Evolutionary conservation across 2,888 invertebrate species (phyloP).

Genomic region (Diloba caeruleocephala): DNA sequence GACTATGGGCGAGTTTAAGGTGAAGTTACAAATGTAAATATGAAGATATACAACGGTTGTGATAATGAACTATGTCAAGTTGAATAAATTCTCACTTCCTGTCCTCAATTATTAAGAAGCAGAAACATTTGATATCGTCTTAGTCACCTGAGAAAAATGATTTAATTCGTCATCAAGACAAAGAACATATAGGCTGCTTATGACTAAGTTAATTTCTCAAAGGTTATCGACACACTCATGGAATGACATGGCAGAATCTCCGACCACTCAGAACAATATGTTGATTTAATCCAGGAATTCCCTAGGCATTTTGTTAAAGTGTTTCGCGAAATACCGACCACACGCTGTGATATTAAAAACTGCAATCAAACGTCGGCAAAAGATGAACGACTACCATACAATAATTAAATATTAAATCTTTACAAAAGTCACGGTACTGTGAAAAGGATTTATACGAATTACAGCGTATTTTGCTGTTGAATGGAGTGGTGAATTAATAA

Average conservation of each 20-base stretch:
- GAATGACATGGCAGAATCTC: constrained; percentile 49
- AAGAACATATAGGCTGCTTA: constrained; percentile 27
- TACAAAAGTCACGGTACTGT: constrained; percentile 7
- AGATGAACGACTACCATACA: constrained; percentile 33
- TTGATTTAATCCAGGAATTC: constrained; percentile 54
- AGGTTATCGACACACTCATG: constrained; percentile 29
- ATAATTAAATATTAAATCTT: constrained; percentile 36
- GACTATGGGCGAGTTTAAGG: constrained; percentile 20
- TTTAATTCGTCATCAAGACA: constrained; percentile 38
- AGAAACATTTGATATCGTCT: constrained; percentile 15
- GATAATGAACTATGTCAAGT: constrained; percentile 21
- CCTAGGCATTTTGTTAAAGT: constrained; percentile 47
- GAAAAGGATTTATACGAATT: constrained; percentile 16
- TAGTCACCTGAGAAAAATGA: constrained; percentile 42
- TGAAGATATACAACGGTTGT: constrained; percentile 17
- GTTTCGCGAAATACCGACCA: constrained; percentile 49
- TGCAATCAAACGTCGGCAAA: constrained; percentile 50
- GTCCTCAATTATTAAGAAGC: constrained; percentile 20
- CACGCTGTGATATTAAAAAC: constrained; percentile 59
- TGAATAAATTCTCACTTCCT: constrained; percentile 35
- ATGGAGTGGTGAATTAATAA: background rate
- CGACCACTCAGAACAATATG: constrained; percentile 43
- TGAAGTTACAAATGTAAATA: constrained; percentile 34
- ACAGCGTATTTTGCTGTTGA: constrained; percentile 13
- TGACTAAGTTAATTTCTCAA: constrained; percentile 47